Percentiles rank a stretch among this genome's conserved stretches.
phyloP scores from a whole-genome alignment of 2,888 invertebrate genomes.

The Mamestra brassicae region DNA sequence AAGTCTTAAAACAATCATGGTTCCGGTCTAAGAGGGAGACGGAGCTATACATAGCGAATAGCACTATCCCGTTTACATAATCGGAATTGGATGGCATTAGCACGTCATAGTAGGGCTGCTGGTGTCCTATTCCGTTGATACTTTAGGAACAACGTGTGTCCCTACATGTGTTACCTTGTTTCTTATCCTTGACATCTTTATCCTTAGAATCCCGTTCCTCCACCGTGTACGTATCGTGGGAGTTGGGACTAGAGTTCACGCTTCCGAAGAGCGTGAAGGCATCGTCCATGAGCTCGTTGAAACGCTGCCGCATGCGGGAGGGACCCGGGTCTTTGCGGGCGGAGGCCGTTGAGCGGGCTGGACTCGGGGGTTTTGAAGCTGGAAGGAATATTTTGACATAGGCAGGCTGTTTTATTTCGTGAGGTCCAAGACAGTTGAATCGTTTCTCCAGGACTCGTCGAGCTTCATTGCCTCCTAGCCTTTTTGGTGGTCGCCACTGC shows the following conservation, averaged over 20 bases:
- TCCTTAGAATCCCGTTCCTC: conserved; percentile 71
- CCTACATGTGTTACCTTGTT: conserved; percentile 59
- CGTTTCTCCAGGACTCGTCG: no score
- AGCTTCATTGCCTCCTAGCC: no score
- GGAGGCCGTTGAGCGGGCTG: conserved; percentile 72
- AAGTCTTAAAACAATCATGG: no score
- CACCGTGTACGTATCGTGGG: conserved; percentile 79
- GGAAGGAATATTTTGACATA: conserved; percentile 8
- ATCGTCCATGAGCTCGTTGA: conserved; percentile 95
- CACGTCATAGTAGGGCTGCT: no score
- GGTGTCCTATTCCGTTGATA: no score
- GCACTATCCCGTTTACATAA: no score
- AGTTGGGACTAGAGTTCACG: conserved; percentile 90
- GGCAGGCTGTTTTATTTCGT: not conserved
- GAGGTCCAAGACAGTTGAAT: not conserved
- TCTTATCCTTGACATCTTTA: conserved; percentile 67
- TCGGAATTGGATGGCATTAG: no score
- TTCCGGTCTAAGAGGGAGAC: no score
- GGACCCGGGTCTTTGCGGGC: conserved; percentile 81
- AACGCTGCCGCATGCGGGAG: conserved; percentile 93
- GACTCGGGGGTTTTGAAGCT: conserved; percentile 84
- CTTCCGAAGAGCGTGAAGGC: conserved; percentile 95
- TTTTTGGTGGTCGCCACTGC: not conserved
- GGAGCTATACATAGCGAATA: no score
- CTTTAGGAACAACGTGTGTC: no score